These are phyloP conservation scores for Canis aureus DNA, from an alignment of 2,113 vertebrate species.

Conservation along the genomic window DNA sequence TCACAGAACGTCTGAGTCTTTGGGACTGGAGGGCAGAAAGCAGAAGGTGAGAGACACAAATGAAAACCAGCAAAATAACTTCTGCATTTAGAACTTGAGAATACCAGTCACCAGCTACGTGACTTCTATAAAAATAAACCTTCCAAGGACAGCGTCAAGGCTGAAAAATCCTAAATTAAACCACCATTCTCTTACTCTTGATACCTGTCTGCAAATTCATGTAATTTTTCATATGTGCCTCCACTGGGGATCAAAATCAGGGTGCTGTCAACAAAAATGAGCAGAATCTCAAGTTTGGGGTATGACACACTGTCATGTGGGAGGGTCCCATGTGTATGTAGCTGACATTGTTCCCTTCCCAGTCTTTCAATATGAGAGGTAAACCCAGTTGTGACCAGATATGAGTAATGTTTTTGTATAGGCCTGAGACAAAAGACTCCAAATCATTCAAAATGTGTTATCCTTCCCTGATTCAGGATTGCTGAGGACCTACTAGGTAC, in stretches of 20 bases:
- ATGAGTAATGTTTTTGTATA: neutral
- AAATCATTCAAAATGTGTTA: neutral
- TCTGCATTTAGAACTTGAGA: neutral
- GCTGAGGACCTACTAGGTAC: neutral
- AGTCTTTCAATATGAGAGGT: neutral
- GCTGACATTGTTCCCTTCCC: neutral
- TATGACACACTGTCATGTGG: neutral
- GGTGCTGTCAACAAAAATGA: neutral
- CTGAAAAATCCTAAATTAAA: neutral
- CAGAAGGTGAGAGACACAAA: neutral
- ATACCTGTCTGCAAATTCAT: neutral
- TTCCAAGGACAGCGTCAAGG: neutral
- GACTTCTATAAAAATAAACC: conserved; percentile 15
- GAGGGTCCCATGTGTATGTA: neutral
- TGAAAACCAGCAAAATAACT: neutral
- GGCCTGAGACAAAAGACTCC: neutral
- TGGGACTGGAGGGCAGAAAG: neutral
- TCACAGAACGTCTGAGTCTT: neutral
- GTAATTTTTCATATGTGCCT: conserved; percentile 4
- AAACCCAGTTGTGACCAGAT: neutral
- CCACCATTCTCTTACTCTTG: neutral
- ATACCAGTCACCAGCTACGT: neutral
- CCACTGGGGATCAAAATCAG: neutral
- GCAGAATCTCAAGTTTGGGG: neutral
- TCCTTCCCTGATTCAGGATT: neutral